Base-by-base conservation (phyloP, 2,797 vertebrate genomes). In the Cirrhinus molitorella region DNA sequence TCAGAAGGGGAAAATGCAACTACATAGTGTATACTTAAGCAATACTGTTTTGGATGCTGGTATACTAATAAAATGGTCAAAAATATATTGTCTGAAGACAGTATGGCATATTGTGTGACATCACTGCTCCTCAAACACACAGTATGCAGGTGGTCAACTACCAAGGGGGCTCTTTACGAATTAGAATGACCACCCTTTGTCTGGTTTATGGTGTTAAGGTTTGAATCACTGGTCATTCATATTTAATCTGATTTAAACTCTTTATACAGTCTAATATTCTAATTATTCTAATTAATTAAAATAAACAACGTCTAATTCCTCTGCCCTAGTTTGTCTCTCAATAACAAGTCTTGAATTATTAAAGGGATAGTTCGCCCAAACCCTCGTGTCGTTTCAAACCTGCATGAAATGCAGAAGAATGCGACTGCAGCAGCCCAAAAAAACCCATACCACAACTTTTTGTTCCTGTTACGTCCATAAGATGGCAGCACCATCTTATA, bases 401-500 rank as follows among this genome's bases (percentile, higher is more conserved):
- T 55, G 12, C 21, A 55, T 10, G 5, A 2, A 37, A 34, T 8
- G 25, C 25, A 72, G 5, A 72, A 21, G 2, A 21, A 25, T 25
- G n/a, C 4, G n/a, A 10, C 8, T 16, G 16, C 45, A 49, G 10
- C 25, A 51, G 23, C 23, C n/a, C 17, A 31, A n/a, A 55, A 43
- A 47, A n/a, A n/a, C n/a, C n/a, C n/a, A n/a, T n/a, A n/a, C n/a
- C 12, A 70, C 7, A 0, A 55, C 7, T 55, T 16, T 40, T 73
- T 73, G 8, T 53, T 40, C 7, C 5, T 40, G 16, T 57, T n/a
- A 21, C 55, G 51, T 23, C 72, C 72, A 37, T 37, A 23, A 57
- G 51, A 74, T 74, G 51, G 72, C 72, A 74, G 72, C 51, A 74
- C 19, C 3, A 21, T 31, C 47, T 31, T 68, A 14, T 47, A n/a